A percentile compares a stretch with the other conserved stretches of the same genome.
Evolutionary conservation across 2,888 invertebrate genomes (phyloP).

Genomic region (Lepeophtheirus nordmannii): DNA sequence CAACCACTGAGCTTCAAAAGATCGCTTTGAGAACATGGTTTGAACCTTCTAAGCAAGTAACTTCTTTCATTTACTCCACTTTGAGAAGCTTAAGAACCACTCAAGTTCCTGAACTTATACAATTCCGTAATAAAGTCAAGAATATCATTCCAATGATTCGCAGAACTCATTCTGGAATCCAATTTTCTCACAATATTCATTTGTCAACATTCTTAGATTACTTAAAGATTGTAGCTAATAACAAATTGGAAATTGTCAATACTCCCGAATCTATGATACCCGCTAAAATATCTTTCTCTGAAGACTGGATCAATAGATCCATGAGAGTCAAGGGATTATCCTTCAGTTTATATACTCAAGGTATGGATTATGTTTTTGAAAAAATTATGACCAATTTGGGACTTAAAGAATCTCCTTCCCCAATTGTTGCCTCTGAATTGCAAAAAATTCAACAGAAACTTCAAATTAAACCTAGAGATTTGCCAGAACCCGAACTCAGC

Average conservation of each 20-base stretch:
- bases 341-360: slow-evolving; percentile 9
- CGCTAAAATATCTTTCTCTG: slow-evolving; percentile 5
- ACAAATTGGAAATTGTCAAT: background rate
- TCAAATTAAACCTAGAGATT: slow-evolving; percentile 25
- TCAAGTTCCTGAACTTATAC: slow-evolving; percentile 25
- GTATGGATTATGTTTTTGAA: slow-evolving; percentile 19
- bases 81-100: slow-evolving; percentile 30
- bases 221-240: background rate
- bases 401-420: background rate
- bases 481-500: background rate
- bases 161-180: slow-evolving; percentile 20
- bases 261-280: background rate
- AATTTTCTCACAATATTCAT: slow-evolving; percentile 25
- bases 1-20: slow-evolving; percentile 32
- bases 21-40: slow-evolving; percentile 33
- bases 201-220: slow-evolving; percentile 4
- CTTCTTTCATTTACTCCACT: slow-evolving; percentile 31
- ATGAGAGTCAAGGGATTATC: slow-evolving; percentile 2
- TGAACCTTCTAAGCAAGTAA: slow-evolving; percentile 31
- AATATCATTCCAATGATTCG: slow-evolving; percentile 16
- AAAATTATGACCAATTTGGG: slow-evolving; percentile 9
- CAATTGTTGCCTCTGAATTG: slow-evolving; percentile 21
- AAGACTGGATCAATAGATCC: background rate
- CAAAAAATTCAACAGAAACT: slow-evolving; percentile 26
- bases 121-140: slow-evolving; percentile 19